Evolutionary conservation across 2,113 vertebrate species (phyloP).

Genomic region (Phainopepla nitens): DNA sequence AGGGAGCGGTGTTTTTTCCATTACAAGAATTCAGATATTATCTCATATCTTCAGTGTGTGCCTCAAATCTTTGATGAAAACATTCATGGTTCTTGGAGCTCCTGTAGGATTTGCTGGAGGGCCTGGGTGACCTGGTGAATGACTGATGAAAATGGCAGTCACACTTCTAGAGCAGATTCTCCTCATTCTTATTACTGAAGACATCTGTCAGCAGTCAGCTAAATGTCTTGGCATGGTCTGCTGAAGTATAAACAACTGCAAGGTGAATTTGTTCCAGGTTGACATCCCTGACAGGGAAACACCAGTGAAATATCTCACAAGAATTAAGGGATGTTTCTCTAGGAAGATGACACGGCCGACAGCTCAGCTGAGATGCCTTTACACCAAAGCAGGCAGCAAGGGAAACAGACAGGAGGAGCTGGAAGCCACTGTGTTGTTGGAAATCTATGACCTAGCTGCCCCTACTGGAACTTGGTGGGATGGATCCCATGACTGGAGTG

Average conservation of each 20-base stretch:
- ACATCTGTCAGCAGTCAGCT: not conserved
- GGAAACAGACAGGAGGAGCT: not conserved
- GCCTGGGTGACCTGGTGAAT: not conserved
- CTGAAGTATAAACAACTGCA: not conserved
- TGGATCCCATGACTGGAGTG: not conserved
- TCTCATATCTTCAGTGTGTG: not conserved
- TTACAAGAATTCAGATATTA: not conserved
- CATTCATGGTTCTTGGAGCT: not conserved
- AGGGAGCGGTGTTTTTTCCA: not conserved
- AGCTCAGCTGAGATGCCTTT: not conserved
- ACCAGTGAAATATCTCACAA: not conserved
- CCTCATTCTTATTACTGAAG: not conserved
- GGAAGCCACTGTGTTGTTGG: not conserved
- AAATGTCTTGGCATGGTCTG: not conserved
- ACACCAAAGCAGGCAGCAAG: not conserved
- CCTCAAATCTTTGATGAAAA: not conserved
- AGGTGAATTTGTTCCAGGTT: not conserved
- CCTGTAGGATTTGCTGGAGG: not conserved
- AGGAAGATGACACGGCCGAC: rapidly evolving
- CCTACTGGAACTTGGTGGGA: not conserved
- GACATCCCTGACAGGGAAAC: not conserved
- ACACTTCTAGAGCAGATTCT: not conserved
- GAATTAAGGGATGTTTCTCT: not conserved
- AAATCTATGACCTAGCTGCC: not conserved
- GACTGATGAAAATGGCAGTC: not conserved